Evolutionary conservation across 92 coral and sea anemone species (phyloP), one percentile per base, ranked within the genome.

Genomic region (Umimayanthus chanpuru): DNA sequence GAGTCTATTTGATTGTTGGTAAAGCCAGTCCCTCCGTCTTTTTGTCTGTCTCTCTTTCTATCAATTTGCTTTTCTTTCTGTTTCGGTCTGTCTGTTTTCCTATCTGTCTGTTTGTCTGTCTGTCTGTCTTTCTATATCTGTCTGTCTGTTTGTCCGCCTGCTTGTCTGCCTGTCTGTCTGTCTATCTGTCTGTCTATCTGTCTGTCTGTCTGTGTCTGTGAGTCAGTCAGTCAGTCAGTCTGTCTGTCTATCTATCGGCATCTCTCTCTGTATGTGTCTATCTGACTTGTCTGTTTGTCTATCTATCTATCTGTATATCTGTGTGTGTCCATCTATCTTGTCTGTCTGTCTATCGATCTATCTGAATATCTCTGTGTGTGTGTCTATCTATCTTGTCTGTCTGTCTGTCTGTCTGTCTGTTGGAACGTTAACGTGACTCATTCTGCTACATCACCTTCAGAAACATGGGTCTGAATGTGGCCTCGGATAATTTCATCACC

Each of bases 401-500:
- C 9, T 20, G 6, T 20, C 68, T 61, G 21, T 18, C 25, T 12
- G 25, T 18, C 25, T 61, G 67, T 7, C 25, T 61, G 25, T 4
- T 6, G 2, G 25, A 20, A 3, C 9, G 68, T 18, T 18, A 14
- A 53, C 16, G 58, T 53, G 58, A 53, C 18, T 53, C 7, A 61
- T 61, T 18, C 25, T 61, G 68, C 4, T 61, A 61, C 26, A 3
- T 71, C 67, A 97, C 99, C 99, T 94, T 92, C 78, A 97, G 91
- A 89, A 97, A 97, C 94, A 95, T 93, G 14, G 99, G 99, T 81
- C 98, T 91, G 80, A 97, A 97, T 26, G 94, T 89, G 25, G 97
- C 96, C 89, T 97, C 99, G 18, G 99, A 97, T 84, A 97, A 89
- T 86, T 93, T 97, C 94, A 97, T 93, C 66, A 95, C 91, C 61